Base-by-base conservation (phyloP, 2,797 vertebrate genomes). In the Cuniculus paca region DNA sequence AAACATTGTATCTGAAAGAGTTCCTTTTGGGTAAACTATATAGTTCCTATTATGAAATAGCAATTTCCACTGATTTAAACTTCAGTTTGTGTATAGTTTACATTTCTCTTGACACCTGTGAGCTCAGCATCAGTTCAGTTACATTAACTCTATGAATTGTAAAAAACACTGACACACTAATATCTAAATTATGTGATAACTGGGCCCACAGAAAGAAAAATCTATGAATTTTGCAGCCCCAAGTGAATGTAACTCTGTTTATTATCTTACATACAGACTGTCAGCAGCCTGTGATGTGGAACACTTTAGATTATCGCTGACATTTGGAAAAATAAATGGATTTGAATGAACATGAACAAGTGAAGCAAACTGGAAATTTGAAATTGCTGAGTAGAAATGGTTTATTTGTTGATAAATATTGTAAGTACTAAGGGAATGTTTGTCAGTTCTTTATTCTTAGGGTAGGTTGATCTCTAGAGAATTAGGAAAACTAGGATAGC, bases 271-370 rank as follows among this genome's bases (percentile, higher is more conserved):
- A 42, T 84, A 54, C 17, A 63, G 96, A 91, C 85, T 95, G 86
- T 84, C 84, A 86, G 28, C 17, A 78, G 6, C 5, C 56, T 94
- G 39, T 94, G 85, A 86, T 86, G 34, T 86, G 63, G 42, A 91
- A 94, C 63, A 80, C 20, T 83, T 95, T 92, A 95, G 17, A 95
- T 92, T 95, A 94, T 90, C 95, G 45, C 68, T 97, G 52, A 95
- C 60, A 92, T 97, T 97, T 96, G 77, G n/a, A 78, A 96, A 97
- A 95, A 63, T 94, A 94, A 95, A 72, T 80, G 31, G 16, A 95
- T 90, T 95, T 95, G 45, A 85, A 95, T 78, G 70, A 89, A 82
- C 28, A 60, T 83, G 36, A 94, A 96, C n/a, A 86, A 94, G 48
- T 48, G 86, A 84, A 85, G 17, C 13, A 90, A 88, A 19, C 48